Evolutionary conservation across 2,113 vertebrate species (phyloP).

Genomic region (Oreotragus oreotragus): DNA sequence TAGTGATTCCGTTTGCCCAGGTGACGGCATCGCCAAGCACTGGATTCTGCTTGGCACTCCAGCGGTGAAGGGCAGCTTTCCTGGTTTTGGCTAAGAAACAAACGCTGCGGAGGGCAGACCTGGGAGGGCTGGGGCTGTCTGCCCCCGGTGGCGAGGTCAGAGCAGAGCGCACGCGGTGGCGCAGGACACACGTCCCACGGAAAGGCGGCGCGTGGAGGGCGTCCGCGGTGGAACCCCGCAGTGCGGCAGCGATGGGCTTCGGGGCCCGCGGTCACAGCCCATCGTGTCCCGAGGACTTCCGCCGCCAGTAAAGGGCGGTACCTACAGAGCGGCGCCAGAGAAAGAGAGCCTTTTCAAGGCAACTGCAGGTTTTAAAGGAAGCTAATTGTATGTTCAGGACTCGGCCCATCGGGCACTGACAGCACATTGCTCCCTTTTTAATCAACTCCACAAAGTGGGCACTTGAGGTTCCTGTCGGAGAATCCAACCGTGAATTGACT

Average conservation of each 20-base stretch:
- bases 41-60: neutral
- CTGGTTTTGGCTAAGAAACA: neutral
- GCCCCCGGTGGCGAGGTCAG: neutral
- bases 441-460: neutral
- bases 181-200: rapidly evolving
- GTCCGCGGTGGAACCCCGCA: rapidly evolving
- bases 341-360: neutral
- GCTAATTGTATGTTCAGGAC: neutral
- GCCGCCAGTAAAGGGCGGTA: neutral
- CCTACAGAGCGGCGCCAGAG: rapidly evolving
- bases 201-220: neutral
- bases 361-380: neutral
- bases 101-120: neutral
- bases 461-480: neutral
- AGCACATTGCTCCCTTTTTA: neutral
- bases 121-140: neutral
- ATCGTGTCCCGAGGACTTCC: neutral
- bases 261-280: rapidly evolving
- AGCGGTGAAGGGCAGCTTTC: neutral
- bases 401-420: neutral
- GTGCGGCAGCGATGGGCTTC: rapidly evolving
- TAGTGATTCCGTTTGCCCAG: rapidly evolving
- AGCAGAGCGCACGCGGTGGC: neutral
- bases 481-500: neutral
- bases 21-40: neutral